Conservation (phyloP, 1,140 invertebrate genomes). For the Stegodyphus dumicola region DNA sequence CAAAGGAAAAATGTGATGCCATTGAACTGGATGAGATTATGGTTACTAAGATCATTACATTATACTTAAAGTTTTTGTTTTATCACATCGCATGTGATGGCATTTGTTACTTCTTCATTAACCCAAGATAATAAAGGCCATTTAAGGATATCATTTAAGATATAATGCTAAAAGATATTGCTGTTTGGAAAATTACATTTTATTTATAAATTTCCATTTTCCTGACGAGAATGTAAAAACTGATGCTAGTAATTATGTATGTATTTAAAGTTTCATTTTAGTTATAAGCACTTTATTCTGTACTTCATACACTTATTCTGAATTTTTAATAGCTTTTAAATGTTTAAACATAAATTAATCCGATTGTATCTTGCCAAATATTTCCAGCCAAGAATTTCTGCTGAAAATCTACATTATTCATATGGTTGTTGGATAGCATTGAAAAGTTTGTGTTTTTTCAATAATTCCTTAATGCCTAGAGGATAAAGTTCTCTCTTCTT, state of each 20-base stretch:
- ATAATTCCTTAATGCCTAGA: background rate
- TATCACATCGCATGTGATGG: too few relatives aligned
- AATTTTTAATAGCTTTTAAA: background rate
- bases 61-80: too few relatives aligned
- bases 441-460: conserved; percentile 8
- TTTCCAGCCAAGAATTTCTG: too few relatives aligned
- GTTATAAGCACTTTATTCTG: background rate
- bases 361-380: background rate
- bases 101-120: too few relatives aligned
- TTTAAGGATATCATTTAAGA: too few relatives aligned
- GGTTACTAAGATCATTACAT: too few relatives aligned
- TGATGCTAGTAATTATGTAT: background rate
- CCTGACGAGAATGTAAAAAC: background rate
- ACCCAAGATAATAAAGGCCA: too few relatives aligned
- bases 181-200: too few relatives aligned
- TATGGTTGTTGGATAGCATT: conserved; percentile 14
- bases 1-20: too few relatives aligned
- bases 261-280: background rate
- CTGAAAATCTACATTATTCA: background rate
- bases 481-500: conserved; percentile 13
- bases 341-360: background rate
- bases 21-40: too few relatives aligned
- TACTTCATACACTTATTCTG: background rate
- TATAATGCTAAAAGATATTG: too few relatives aligned
- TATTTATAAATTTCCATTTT: too few relatives aligned